phyloP scores from a whole-genome alignment of 2,888 invertebrate genomes.

The Diadegma fenestrale region DNA sequence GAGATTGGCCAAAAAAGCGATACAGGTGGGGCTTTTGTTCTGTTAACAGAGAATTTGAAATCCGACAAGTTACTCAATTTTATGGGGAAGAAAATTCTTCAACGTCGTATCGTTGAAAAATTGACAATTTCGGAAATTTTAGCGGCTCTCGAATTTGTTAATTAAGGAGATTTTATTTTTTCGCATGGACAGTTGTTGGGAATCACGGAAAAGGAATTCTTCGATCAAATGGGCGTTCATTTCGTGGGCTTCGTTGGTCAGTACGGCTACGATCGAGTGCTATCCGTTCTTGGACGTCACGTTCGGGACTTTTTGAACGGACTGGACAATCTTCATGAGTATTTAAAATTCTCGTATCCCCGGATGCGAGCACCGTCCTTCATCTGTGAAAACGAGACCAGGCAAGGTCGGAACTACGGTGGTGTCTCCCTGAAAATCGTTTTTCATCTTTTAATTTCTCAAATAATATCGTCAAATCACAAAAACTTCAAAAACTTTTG shows the following conservation, averaged over 20 bases:
- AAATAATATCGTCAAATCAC: neutral
- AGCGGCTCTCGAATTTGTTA: neutral
- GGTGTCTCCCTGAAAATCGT: slow-evolving; percentile 2
- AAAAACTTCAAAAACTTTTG: neutral
- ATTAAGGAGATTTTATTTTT: neutral
- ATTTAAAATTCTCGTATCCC: slow-evolving; percentile 97
- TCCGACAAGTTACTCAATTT: no score
- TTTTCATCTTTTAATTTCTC: neutral
- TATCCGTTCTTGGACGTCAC: slow-evolving; percentile 96
- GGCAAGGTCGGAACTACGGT: slow-evolving; percentile 85
- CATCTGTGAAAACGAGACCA: slow-evolving; percentile 97
- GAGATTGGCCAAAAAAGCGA: slow-evolving; percentile 93
- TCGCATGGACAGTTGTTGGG: slow-evolving; percentile 89
- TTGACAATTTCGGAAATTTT: no score
- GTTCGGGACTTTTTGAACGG: slow-evolving; percentile 98
- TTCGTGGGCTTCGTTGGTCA: slow-evolving; percentile 97
- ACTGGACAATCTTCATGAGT: slow-evolving; percentile 98
- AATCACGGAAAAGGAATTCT: slow-evolving; percentile 95
- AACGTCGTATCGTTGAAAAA: no score
- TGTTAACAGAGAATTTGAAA: no score
- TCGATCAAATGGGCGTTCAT: slow-evolving; percentile 97
- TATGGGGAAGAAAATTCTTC: no score
- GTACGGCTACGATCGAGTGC: slow-evolving; percentile 96
- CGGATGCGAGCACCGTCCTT: slow-evolving; percentile 97
- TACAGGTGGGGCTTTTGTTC: slow-evolving; percentile 87